These are phyloP conservation scores for Tachycineta bicolor DNA, from an alignment of 2,113 vertebrate species.

Conservation along the genomic window DNA sequence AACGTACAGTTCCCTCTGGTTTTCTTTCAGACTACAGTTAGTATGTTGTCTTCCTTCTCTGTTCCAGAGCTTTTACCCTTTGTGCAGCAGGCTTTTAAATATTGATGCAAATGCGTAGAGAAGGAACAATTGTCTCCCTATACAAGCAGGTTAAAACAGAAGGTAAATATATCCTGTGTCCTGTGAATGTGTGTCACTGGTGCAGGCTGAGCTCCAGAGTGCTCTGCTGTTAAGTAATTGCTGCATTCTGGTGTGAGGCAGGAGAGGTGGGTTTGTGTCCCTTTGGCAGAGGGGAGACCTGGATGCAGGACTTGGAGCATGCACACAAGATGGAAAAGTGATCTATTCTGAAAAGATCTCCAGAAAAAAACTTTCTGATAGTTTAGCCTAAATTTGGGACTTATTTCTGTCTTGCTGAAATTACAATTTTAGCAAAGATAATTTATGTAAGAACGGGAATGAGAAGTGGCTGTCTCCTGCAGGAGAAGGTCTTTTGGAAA, in stretches of 20 bases:
- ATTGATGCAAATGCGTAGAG: not conserved
- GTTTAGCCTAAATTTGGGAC: not conserved
- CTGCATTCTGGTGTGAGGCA: accelerated
- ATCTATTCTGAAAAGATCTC: not conserved
- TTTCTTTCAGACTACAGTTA: accelerated
- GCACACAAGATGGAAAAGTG: not conserved
- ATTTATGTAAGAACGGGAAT: not conserved
- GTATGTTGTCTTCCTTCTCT: not conserved
- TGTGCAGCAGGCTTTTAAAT: not conserved
- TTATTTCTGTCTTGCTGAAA: not conserved
- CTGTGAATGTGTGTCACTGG: not conserved
- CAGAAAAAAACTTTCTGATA: not conserved
- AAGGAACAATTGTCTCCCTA: not conserved
- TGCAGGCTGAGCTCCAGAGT: not conserved
- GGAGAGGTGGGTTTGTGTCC: not conserved
- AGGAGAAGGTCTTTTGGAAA: not conserved
- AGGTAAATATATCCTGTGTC: not conserved
- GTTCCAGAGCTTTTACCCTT: not conserved
- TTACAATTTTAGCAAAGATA: not conserved
- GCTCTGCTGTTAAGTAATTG: not conserved
- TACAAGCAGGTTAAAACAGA: not conserved
- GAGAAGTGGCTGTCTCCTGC: not conserved
- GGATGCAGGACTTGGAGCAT: not conserved
- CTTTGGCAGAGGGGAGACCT: not conserved
- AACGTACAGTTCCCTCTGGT: not conserved